phyloP scores from a whole-genome alignment of 2,888 invertebrate genomes.

The Emmelina monodactyla region DNA sequence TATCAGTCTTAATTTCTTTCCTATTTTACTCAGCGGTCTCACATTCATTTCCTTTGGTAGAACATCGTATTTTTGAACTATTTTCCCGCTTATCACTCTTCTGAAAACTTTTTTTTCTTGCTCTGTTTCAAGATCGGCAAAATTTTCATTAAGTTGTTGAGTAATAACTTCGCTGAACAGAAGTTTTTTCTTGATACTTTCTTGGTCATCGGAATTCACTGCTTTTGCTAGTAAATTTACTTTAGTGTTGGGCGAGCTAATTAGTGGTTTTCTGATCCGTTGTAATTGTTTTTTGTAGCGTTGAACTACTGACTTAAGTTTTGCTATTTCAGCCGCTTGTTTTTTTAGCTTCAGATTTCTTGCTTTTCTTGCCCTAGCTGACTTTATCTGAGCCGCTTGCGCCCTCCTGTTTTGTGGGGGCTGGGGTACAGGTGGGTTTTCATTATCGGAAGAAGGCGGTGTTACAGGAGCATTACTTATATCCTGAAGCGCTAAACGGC shows the following conservation, averaged over 20 bases:
- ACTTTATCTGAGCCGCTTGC: no score
- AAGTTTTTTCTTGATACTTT: slow-evolving; percentile 12
- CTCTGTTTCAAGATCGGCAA: slow-evolving; percentile 5
- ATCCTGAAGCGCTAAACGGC: no score
- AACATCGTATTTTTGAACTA: slow-evolving; percentile 11
- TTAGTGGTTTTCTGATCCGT: slow-evolving; percentile 10
- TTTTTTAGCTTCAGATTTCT: no score
- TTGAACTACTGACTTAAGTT: no score
- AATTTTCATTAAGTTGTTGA: slow-evolving; percentile 11
- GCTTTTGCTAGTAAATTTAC: slow-evolving; percentile 8
- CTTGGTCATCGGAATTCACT: slow-evolving; percentile 8
- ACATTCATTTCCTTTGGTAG: no score
- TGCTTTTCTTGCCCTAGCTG: no score
- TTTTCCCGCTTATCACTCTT: slow-evolving; percentile 9
- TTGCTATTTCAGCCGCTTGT: no score
- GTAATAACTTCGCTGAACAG: slow-evolving; percentile 11
- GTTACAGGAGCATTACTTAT: no score
- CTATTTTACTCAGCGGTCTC: slow-evolving; percentile 11
- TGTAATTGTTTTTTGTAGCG: no score
- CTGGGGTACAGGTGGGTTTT: no score
- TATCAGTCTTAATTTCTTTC: slow-evolving; percentile 5
- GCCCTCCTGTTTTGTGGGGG: no score
- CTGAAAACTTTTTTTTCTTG: slow-evolving; percentile 11
- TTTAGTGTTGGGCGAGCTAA: slow-evolving; percentile 8
- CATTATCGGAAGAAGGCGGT: no score